phyloP scores from a whole-genome alignment of 2,797 vertebrate species.

The Microctenopoma lineatum region DNA sequence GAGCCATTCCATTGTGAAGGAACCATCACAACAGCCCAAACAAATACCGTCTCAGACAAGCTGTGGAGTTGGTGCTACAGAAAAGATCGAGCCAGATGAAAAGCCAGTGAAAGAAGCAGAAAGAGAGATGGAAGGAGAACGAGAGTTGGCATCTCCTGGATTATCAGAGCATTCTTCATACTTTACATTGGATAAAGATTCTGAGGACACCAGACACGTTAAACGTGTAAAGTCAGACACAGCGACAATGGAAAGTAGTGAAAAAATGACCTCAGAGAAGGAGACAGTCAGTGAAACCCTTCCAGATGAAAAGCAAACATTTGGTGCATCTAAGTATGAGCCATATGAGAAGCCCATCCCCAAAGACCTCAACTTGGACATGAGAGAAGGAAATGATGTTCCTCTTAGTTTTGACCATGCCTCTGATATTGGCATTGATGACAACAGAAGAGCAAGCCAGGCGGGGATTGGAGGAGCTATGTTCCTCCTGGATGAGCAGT shows the following conservation, averaged over 20 bases:
- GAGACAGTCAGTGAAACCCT: constrained; percentile 33
- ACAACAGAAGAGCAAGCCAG: constrained; percentile 78
- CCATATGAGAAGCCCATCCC: constrained; percentile 84
- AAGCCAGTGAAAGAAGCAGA: constrained; percentile 78
- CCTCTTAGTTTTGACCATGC: constrained; percentile 58
- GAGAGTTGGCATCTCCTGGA: constrained; percentile 76
- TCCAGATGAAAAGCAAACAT: constrained; percentile 68
- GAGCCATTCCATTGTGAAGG: constrained; percentile 66
- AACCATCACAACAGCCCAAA: constrained; percentile 57
- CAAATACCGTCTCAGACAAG: constrained; percentile 23
- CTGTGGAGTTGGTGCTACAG: constrained; percentile 28
- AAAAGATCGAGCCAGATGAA: constrained; percentile 54
- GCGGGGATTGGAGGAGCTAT: constrained; percentile 64
- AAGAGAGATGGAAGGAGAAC: constrained; percentile 80
- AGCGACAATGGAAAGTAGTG: constrained; percentile 44
- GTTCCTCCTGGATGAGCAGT: constrained; percentile 73
- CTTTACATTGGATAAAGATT: constrained; percentile 73
- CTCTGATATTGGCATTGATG: constrained; percentile 69
- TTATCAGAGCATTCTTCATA: constrained; percentile 74
- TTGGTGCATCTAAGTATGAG: constrained; percentile 79
- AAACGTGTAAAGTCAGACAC: constrained; percentile 34
- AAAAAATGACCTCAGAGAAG: constrained; percentile 52
- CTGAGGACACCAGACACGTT: constrained; percentile 21
- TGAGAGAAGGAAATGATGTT: constrained; percentile 61
- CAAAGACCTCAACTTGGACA: constrained; percentile 65